A percentile compares a stretch with the other conserved stretches of the same genome.
Evolutionary conservation across 2,888 invertebrate species (phyloP).

Genomic region (Bombylius major): DNA sequence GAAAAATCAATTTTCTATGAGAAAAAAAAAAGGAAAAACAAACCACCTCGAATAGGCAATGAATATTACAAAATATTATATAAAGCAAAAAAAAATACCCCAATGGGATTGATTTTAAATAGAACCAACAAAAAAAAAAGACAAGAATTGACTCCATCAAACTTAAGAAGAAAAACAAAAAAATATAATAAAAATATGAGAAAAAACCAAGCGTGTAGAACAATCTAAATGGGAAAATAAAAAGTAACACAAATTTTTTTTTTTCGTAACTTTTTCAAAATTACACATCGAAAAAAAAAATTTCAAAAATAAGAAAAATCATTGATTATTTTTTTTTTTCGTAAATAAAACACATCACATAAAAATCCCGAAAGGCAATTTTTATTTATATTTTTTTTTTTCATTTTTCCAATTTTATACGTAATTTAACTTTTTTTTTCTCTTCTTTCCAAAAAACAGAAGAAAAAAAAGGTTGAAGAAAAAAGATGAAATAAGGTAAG

Average conservation of each 20-base stretch:
- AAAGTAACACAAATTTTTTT: too few relatives aligned
- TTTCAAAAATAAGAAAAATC: too few relatives aligned
- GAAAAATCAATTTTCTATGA: neutral
- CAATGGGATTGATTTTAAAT: neutral
- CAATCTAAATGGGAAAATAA: too few relatives aligned
- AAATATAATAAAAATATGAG: neutral
- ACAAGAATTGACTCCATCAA: neutral
- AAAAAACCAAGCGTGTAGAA: neutral
- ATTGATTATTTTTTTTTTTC: too few relatives aligned
- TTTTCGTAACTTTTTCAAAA: too few relatives aligned
- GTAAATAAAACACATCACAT: too few relatives aligned
- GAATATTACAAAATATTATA: slow-evolving; percentile 2
- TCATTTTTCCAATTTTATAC: slow-evolving; percentile 12
- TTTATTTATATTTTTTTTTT: neutral
- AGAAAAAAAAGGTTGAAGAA: too few relatives aligned
- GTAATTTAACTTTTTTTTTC: slow-evolving; percentile 10
- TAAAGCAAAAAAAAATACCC: neutral
- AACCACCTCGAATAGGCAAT: neutral
- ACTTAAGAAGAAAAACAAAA: neutral
- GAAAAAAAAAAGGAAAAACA: slow-evolving; percentile 4
- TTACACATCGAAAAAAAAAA: too few relatives aligned
- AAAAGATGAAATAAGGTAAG: too few relatives aligned
- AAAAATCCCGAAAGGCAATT: slow-evolving; percentile 1
- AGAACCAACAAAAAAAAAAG: neutral
- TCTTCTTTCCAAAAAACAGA: neutral